Base-by-base conservation (phyloP, 2,797 vertebrate genomes). In the Cheirogaleus major region DNA sequence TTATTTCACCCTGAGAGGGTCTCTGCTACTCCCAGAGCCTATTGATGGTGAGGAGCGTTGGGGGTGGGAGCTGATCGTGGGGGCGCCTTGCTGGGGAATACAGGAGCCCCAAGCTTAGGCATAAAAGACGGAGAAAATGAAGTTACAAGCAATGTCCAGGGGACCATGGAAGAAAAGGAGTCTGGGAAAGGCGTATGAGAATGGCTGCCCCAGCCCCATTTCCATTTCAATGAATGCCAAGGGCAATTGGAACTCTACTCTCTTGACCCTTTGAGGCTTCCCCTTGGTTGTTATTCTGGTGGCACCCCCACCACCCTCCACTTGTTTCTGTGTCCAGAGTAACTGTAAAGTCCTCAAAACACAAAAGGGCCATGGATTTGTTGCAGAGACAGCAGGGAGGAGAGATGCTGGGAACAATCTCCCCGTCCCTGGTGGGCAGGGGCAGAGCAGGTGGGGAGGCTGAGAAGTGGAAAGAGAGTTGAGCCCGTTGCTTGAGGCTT, bases 191-290 rank as follows among this genome's bases (percentile, higher is more conserved):
- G 50, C 48, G 82, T 94, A 43, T 94, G 81, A 96, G 73, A 96
- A 89, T 72, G 89, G 75, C 72, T 55, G 41, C 14, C 45, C 82
- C n/a, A 38, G 15, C 15, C 45, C 69, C 30, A 89, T 96, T 95
- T 96, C 79, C 92, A 96, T 94, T 94, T 96, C 85, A 97, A 43
- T 94, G 89, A 96, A 79, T 96, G 79, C 73, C 91, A 93, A 91
- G 59, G 78, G 45, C 61, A 93, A 86, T n/a, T 91, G 61, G n/a
- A 75, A 88, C 61, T 89, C 67, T 89, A 81, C 87, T 96, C 61
- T 96, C 84, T 92, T 96, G 92, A 96, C 87, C 72, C 72, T 95
- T 72, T 82, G 88, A 95, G 48, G 45, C 50, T 91, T 83, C 73
- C 43, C 32, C 65, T 86, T 6, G 2, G 76, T 73, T 94, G 22